phyloP scores from a whole-genome alignment of 2,113 vertebrate species.

The Conger conger region DNA sequence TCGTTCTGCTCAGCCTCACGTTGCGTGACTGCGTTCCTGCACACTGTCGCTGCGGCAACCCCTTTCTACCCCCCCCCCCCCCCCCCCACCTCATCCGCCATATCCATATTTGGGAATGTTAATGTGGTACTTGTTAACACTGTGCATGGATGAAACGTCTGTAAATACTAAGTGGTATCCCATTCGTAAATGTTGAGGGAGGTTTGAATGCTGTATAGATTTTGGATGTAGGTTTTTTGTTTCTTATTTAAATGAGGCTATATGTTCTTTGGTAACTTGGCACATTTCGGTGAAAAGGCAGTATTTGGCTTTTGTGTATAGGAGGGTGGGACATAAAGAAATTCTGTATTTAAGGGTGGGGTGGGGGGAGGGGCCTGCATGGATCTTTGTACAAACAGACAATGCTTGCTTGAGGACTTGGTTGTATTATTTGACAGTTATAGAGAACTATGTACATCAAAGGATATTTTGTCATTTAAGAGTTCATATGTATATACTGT shows the following conservation, averaged over 20 bases:
- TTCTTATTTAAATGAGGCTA: slow-evolving; percentile 28
- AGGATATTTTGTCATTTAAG: slow-evolving; percentile 69
- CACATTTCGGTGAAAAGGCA: slow-evolving; percentile 71
- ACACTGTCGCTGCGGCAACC: background rate
- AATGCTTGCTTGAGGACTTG: slow-evolving; percentile 66
- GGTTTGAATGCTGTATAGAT: slow-evolving; percentile 71
- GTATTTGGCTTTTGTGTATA: slow-evolving; percentile 75
- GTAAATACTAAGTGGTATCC: slow-evolving; percentile 74
- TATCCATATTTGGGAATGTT: slow-evolving; percentile 72
- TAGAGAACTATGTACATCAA: slow-evolving; percentile 65
- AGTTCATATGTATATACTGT: slow-evolving; percentile 77
- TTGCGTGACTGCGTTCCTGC: slow-evolving; percentile 16
- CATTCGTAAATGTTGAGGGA: slow-evolving; percentile 60
- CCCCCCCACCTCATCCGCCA: slow-evolving; percentile 40
- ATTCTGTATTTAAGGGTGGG: slow-evolving; percentile 56
- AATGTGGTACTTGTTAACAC: slow-evolving; percentile 76
- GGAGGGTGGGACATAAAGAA: slow-evolving; percentile 52
- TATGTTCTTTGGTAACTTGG: slow-evolving; percentile 54
- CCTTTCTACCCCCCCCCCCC: slow-evolving; percentile 42
- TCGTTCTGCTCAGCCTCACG: slow-evolving; percentile 37
- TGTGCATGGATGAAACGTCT: slow-evolving; percentile 76
- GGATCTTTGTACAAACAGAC: slow-evolving; percentile 62
- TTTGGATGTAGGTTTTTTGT: slow-evolving; percentile 44
- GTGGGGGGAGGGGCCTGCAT: slow-evolving; percentile 58
- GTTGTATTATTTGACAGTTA: slow-evolving; percentile 67